A percentile compares a stretch with the other conserved stretches of the same genome.
phyloP scores from a whole-genome alignment of 2,888 invertebrate genomes.

The Ephialtes manifestator region DNA sequence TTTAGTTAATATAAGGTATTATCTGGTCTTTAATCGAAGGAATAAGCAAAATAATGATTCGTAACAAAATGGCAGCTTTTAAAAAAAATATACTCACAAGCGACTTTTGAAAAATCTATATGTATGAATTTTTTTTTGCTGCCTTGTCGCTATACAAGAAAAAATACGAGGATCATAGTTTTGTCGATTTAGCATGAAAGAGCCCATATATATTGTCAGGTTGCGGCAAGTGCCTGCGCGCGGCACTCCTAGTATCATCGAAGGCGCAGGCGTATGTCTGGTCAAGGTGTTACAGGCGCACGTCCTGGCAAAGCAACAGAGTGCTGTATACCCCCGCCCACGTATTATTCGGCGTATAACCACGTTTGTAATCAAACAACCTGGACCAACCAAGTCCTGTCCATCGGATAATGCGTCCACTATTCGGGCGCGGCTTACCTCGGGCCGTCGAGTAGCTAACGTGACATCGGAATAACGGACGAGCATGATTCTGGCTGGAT shows the following conservation, averaged over 20 bases:
- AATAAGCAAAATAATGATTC: too few species aligned
- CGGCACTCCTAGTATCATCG: conserved; percentile 21
- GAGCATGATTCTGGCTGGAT: conserved; percentile 86
- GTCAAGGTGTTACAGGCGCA: conserved; percentile 79
- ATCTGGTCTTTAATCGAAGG: too few species aligned
- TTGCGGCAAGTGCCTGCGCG: conserved; percentile 68
- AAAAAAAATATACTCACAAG: too few species aligned
- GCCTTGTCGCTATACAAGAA: too few species aligned
- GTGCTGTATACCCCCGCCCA: conserved; percentile 84
- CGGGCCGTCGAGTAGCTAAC: conserved; percentile 74
- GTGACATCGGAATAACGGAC: conserved; percentile 74
- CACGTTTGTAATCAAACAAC: conserved; percentile 81
- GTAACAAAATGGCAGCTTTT: too few species aligned
- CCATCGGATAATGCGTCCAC: conserved; percentile 79
- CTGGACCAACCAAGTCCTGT: conserved; percentile 71
- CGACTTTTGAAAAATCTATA: too few species aligned
- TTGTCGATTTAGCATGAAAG: too few species aligned
- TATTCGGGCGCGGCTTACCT: conserved; percentile 74
- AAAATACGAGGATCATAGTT: too few species aligned
- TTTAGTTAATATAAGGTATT: too few species aligned
- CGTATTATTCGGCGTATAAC: conserved; percentile 82
- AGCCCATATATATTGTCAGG: conserved; percentile 14
- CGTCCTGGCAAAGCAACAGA: conserved; percentile 82
- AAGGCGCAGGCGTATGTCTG: conserved; percentile 71
- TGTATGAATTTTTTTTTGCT: too few species aligned